phyloP scores from a whole-genome alignment of 1,140 invertebrate species.

The Drosophila tsacasi region DNA sequence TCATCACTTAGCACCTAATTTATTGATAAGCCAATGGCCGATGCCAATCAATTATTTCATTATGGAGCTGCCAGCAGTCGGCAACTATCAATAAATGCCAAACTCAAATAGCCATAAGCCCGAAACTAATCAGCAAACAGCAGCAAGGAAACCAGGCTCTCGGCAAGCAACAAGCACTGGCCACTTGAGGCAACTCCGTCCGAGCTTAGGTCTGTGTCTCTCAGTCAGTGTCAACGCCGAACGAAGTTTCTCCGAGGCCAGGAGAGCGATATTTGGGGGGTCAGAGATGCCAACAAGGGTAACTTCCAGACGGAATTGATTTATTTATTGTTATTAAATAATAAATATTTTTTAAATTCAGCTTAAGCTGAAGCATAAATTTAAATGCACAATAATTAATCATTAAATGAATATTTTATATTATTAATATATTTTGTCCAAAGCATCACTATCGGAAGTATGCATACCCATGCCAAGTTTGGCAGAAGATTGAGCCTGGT shows the following conservation, averaged over 20 bases:
- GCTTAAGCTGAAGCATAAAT: too few species aligned
- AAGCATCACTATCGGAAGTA: neutral
- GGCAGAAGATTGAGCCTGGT: neutral
- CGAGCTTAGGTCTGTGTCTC: constrained; percentile 13
- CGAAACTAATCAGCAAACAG: constrained; percentile 78
- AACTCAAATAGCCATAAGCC: constrained; percentile 67
- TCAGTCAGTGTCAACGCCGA: constrained; percentile 57
- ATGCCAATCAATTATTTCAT: constrained; percentile 68
- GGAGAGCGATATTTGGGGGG: neutral
- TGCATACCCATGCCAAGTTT: neutral
- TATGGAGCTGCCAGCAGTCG: constrained; percentile 35
- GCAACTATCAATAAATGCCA: constrained; percentile 65
- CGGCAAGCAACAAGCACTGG: constrained; percentile 62
- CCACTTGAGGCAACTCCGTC: constrained; percentile 39
- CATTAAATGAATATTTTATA: too few species aligned
- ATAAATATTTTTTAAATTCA: too few species aligned
- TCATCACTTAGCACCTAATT: constrained; percentile 45
- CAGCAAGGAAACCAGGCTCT: constrained; percentile 23
- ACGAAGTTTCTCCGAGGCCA: constrained; percentile 41
- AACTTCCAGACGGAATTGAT: too few species aligned
- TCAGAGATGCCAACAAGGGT: constrained; percentile 15
- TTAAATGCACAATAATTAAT: too few species aligned
- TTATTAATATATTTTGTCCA: too few species aligned
- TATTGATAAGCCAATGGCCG: constrained; percentile 52
- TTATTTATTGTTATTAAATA: too few species aligned